phyloP scores from a whole-genome alignment of 1,140 invertebrate species.

The Amphibalanus amphitrite region DNA sequence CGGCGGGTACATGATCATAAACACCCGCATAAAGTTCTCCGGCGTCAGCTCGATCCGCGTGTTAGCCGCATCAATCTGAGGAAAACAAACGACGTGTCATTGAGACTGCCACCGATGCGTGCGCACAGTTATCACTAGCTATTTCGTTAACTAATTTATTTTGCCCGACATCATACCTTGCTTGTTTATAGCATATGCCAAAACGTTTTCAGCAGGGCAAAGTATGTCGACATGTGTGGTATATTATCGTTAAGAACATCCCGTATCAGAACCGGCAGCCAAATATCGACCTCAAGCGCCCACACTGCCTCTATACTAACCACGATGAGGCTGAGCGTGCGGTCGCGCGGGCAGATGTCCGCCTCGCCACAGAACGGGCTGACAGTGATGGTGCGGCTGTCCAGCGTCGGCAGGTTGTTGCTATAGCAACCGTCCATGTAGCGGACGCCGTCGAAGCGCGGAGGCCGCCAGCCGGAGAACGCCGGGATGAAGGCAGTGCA shows the following conservation, averaged over 20 bases:
- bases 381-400: conserved; percentile 90
- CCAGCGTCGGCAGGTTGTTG: conserved; percentile 81
- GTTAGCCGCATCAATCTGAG: conserved; percentile 73
- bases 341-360: conserved; percentile 90
- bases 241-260: not conserved
- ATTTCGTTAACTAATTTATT: too few species aligned
- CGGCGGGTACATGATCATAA: conserved; percentile 82
- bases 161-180: too few species aligned
- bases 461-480: conserved; percentile 86
- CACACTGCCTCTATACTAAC: conserved; percentile 12
- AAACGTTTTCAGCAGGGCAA: not conserved
- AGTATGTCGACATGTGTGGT: not conserved
- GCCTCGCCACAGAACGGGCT: conserved; percentile 95
- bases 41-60: conserved; percentile 85
- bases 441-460: conserved; percentile 66
- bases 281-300: not conserved
- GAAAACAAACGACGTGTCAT: too few species aligned
- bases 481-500: conserved; percentile 91
- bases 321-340: conserved; percentile 17
- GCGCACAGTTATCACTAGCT: too few species aligned
- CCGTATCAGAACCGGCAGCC: conserved; percentile 3
- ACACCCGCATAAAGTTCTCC: conserved; percentile 81
- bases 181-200: conserved; percentile 5
- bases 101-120: too few species aligned
- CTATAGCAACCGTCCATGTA: conserved; percentile 96